Percentiles rank a stretch among this genome's conserved stretches.
Evolutionary conservation across 2,888 invertebrate genomes (phyloP).

Genomic region (Thereva unica): DNA sequence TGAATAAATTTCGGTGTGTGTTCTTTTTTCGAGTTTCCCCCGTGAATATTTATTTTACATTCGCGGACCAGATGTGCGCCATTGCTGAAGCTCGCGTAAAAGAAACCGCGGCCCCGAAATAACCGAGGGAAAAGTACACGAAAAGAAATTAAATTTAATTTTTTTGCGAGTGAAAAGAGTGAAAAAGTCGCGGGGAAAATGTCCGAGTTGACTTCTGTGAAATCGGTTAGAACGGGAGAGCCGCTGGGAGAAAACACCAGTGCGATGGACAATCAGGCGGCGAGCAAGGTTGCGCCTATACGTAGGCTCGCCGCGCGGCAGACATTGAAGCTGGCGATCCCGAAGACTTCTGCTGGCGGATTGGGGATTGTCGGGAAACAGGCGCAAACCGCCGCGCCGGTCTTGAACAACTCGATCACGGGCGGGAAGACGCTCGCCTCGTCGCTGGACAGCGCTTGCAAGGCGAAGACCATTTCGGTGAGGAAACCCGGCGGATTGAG

Average conservation of each 20-base stretch:
- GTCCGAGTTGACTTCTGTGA: constrained; percentile 25
- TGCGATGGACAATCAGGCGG: neutral
- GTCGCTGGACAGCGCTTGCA: constrained; percentile 23
- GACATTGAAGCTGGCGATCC: constrained; percentile 56
- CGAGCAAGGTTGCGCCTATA: constrained; percentile 55
- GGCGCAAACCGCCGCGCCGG: constrained; percentile 35
- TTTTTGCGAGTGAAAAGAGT: too few relatives aligned
- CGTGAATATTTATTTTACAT: too few relatives aligned
- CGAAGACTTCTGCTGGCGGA: constrained; percentile 51
- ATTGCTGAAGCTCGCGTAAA: too few relatives aligned
- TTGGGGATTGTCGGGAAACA: constrained; percentile 29
- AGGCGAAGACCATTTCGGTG: neutral
- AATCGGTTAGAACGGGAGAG: constrained; percentile 1
- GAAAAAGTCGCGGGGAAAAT: constrained; percentile 1
- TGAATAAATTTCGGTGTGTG: too few relatives aligned
- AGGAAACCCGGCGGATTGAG: constrained; percentile 38
- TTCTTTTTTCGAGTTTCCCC: too few relatives aligned
- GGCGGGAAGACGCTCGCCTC: constrained; percentile 18
- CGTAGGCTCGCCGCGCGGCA: constrained; percentile 57
- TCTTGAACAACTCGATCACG: neutral
- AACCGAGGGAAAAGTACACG: too few relatives aligned
- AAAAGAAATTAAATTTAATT: too few relatives aligned
- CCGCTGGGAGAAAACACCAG: constrained; percentile 27
- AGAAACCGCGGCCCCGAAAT: too few relatives aligned
- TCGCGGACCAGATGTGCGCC: too few relatives aligned